Evolutionary conservation across 2,113 vertebrate genomes (phyloP), one percentile per base, ranked within the genome.

Genomic region (Zeus faber): DNA sequence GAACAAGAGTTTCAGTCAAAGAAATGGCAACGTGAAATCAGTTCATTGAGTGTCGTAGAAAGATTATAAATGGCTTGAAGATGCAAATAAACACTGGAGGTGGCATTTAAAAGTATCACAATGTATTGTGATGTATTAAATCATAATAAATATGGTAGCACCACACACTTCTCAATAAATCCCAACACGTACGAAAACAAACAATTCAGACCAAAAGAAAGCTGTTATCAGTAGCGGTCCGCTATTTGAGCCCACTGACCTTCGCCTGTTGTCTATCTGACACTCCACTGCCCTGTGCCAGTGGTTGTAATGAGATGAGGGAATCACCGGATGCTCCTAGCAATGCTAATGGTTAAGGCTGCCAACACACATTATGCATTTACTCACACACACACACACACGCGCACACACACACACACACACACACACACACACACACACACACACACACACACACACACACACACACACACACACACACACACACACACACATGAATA

Each of bases 231-330:
- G 40, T 46, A 68, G 48, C 54, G 51, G 49, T 72, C 27, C 17
- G 67, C 41, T 16, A 57, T 54, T 64, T 67, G 56, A 69, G 44
- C 50, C 41, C 62, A 21, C 51, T 82, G 74, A 81, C 81, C 77
- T 86, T 86, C 70, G 69, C 50, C 51, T 48, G 45, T 50, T 74
- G 62, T 56, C 33, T 25, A 55, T 74, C 20, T 46, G 49, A 48
- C 35, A 44, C 67, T 64, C 62, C 59, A 21, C 50, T 66, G 65
- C 65, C 62, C 31, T 46, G 39, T 71, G 71, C 55, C 63, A 64
- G 71, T 35, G 45, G 47, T 66, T 44, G 62, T 81, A 70, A 85
- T 84, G 54, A 82, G 72, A 84, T 80, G 49, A 65, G 77, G 54
- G 49, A 56, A 69, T 67, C 67, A 51, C 68, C 37, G 23, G 58